These are phyloP conservation scores for Yponomeuta cagnagella DNA, from an alignment of 2,888 invertebrate species.

Conservation along the genomic window DNA sequence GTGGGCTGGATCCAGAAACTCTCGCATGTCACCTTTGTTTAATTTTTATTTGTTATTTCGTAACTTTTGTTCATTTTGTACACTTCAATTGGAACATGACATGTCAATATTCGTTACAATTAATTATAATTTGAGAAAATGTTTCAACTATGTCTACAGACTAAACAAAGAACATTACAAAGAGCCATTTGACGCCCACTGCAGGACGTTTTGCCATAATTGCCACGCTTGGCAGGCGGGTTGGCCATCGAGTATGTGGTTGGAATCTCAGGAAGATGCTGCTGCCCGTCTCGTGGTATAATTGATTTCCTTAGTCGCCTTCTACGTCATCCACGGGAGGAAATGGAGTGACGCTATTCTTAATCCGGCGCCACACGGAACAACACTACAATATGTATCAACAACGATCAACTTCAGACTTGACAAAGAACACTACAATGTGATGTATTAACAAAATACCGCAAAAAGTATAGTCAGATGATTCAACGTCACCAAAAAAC, in stretches of 20 bases:
- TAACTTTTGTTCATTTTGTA: background rate
- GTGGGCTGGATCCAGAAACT: background rate
- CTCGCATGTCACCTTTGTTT: background rate
- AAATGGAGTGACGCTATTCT: too few relatives aligned
- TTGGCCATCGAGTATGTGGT: too few relatives aligned
- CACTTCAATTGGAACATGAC: background rate
- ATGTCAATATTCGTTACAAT: background rate
- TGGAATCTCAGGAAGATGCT: too few relatives aligned
- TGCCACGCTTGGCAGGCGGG: too few relatives aligned
- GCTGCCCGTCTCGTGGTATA: too few relatives aligned
- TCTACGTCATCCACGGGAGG: too few relatives aligned
- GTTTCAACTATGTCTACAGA: background rate
- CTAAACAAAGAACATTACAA: too few relatives aligned
- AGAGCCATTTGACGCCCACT: too few relatives aligned
- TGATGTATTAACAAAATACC: background rate
- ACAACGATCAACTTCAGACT: background rate
- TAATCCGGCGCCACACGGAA: too few relatives aligned
- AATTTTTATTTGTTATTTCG: background rate
- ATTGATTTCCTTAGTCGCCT: too few relatives aligned
- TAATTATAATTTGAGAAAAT: background rate
- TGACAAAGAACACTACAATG: background rate
- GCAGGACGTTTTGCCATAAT: too few relatives aligned
- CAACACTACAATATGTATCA: too few relatives aligned
- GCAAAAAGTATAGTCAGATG: background rate
- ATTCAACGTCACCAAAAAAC: constrained; percentile 1